Evolutionary conservation across 2,113 vertebrate genomes (phyloP).

Genomic region (Calonectris borealis): DNA sequence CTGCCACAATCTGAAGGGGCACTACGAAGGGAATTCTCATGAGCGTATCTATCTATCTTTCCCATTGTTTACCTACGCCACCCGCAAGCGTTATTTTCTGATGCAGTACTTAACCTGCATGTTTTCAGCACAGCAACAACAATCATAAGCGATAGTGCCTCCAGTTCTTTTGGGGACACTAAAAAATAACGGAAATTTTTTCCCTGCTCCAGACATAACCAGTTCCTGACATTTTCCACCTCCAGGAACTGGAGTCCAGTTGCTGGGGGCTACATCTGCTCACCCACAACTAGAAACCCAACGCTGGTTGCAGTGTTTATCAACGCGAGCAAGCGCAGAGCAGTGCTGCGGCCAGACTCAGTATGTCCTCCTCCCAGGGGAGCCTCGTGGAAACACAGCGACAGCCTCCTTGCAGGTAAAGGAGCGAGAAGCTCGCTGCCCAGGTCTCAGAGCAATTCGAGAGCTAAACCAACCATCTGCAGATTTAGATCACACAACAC

Average conservation of each 20-base stretch:
- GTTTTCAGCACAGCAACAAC: background rate
- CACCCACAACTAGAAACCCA: background rate
- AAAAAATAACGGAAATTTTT: background rate
- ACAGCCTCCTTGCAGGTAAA: background rate
- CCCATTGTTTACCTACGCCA: background rate
- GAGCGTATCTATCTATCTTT: too few species aligned
- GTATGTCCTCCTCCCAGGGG: background rate
- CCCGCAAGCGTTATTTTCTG: background rate
- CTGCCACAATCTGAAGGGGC: too few species aligned
- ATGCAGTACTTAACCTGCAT: background rate
- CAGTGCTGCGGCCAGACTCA: background rate
- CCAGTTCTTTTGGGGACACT: background rate
- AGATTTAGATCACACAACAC: slow-evolving; percentile 61
- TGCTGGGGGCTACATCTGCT: too few species aligned
- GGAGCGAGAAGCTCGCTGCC: background rate
- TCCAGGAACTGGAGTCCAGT: background rate
- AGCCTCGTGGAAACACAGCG: background rate
- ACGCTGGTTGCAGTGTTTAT: background rate
- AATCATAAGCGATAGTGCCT: background rate
- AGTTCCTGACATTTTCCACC: too few species aligned
- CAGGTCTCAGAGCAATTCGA: slow-evolving; percentile 70
- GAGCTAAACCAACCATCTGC: slow-evolving; percentile 53
- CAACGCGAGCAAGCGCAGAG: background rate
- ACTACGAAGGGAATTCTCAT: background rate
- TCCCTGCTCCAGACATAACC: too few species aligned